phyloP scores from a whole-genome alignment of 64 coral and sea anemone genomes.

The Montipora sp. region DNA sequence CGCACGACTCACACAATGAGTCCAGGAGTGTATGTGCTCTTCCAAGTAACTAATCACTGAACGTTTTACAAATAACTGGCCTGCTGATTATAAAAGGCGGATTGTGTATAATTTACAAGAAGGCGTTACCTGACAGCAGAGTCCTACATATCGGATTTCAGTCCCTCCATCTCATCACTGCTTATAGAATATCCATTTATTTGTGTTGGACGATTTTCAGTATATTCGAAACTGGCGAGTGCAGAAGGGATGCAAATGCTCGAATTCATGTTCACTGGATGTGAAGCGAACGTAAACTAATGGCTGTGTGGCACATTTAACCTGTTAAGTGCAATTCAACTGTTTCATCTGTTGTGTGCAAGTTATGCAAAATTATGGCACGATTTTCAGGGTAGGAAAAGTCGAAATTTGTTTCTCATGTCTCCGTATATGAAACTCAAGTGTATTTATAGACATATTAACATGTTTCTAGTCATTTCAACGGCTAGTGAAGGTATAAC shows the following conservation, averaged over 20 bases:
- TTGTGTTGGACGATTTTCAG: background rate
- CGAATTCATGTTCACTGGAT: too few species aligned
- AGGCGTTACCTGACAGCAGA: background rate
- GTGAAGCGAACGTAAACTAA: background rate
- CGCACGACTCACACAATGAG: constrained; percentile 24
- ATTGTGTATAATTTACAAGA: background rate
- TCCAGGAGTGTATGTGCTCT: constrained; percentile 1
- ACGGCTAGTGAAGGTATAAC: too few species aligned
- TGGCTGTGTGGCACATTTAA: background rate
- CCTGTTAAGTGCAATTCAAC: background rate
- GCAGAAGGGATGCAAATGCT: background rate
- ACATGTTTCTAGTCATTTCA: too few species aligned
- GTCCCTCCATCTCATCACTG: background rate
- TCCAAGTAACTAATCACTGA: background rate
- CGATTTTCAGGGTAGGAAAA: background rate
- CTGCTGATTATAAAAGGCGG: background rate
- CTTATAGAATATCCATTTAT: too few species aligned
- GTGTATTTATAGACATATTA: too few species aligned
- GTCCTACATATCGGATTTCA: constrained; percentile 3
- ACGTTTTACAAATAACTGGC: constrained; percentile 4
- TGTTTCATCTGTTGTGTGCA: constrained; percentile 1
- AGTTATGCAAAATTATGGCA: background rate
- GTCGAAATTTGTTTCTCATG: too few species aligned
- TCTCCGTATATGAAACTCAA: too few species aligned
- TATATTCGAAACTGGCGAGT: background rate